Evolutionary conservation across 2,888 invertebrate genomes (phyloP), one percentile per base, ranked within the genome.

Genomic region (Octonoba sinensis): DNA sequence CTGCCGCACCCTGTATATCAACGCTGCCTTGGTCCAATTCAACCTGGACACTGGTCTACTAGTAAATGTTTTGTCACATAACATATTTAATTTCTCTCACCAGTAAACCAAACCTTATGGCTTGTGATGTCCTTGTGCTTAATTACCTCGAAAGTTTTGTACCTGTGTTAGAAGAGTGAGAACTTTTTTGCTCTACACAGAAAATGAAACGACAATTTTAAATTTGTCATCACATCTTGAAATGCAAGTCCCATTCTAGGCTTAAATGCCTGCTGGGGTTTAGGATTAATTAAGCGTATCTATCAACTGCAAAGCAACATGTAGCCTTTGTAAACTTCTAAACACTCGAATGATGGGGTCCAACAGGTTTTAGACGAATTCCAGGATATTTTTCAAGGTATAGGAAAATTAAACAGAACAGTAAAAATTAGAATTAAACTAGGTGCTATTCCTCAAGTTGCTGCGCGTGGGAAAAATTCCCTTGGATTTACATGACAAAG

Each of bases 31-130:
- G 3, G 24, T 57, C 15, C 20, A 16, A 2, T 64, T 71, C 24
- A 54, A 54, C 8, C 18, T 54, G 22, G 71, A 71, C 18, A 71
- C 71, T n/a, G 71, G 59, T 11, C 36, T 60, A 0, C 71, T 65
- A 36, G 60, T 71, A 4, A 71, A 65, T 56, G 69, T 69, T 6
- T 8, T 54, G 2, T 60, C 69, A 0, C 2, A 69, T 8, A 51
- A 11, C 3, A 22, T 18, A 1, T 18, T 69, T 11, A 16, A 18
- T 3, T 3, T 12, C 2, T 1, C 12, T 13, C n/a, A n/a, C 54
- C 15, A 13, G 15, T 3, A 0, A 3, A 8, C 69, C 69, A 15
- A 15, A 15, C 0, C 0, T 69, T 13, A 0, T 3, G 20, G 4
- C 16, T 22, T 13, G 16, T 24, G 16, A 12, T 1, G 4, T 4